Percentiles rank a stretch among this genome's conserved stretches.
phyloP scores from a whole-genome alignment of 2,888 invertebrate genomes.

The Laothoe populi region DNA sequence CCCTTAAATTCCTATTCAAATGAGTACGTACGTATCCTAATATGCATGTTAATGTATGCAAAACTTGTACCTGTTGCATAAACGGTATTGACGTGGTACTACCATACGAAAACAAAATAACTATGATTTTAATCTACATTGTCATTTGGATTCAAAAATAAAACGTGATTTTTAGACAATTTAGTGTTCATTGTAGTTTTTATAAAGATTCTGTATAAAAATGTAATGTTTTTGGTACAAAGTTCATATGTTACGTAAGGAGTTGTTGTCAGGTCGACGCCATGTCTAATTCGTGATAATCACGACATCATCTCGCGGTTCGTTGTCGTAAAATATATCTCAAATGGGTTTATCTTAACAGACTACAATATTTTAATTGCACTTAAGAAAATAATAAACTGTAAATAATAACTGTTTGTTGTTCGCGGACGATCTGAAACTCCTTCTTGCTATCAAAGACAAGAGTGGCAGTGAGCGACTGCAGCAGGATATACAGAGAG shows the following conservation, averaged over 20 bases:
- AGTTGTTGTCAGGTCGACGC: not conserved
- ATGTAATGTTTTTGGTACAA: not conserved
- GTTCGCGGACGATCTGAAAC: no score
- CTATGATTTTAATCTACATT: not conserved
- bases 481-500: no score
- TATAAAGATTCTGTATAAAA: not conserved
- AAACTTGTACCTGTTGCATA: constrained; percentile 4
- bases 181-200: no score
- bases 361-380: no score
- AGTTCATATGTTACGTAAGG: not conserved
- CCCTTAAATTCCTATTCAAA: constrained; percentile 10
- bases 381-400: no score
- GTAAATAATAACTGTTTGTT: no score
- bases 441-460: no score
- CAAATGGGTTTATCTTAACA: no score
- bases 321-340: not conserved
- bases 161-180: not conserved
- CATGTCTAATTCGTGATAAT: not conserved
- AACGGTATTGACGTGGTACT: not conserved
- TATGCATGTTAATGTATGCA: constrained; percentile 17
- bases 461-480: no score
- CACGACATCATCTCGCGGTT: not conserved
- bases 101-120: not conserved
- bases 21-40: constrained; percentile 2
- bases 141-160: not conserved